Evolutionary conservation across 2,797 vertebrate genomes (phyloP).

Genomic region (Etheostoma perlongum): DNA sequence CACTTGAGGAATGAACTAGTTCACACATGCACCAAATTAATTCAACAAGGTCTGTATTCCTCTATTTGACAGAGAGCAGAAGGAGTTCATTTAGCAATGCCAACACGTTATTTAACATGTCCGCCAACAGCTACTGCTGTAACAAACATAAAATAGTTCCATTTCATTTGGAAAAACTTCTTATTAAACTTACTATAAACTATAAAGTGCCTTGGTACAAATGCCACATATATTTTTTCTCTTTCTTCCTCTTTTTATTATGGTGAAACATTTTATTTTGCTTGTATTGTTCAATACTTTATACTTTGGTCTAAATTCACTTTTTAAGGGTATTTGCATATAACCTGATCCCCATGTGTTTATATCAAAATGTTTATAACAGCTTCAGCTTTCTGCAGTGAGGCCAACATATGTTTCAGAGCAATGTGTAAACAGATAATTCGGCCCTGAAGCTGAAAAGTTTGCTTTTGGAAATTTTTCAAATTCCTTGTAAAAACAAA

Average conservation of each 20-base stretch:
- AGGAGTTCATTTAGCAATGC: neutral
- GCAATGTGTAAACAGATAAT: too few relatives aligned
- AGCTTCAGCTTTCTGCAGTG: too few relatives aligned
- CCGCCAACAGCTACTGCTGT: neutral
- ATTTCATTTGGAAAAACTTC: neutral
- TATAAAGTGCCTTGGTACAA: neutral
- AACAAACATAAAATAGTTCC: neutral
- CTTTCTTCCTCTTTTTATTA: neutral
- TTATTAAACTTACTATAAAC: too few relatives aligned
- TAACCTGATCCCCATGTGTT: too few relatives aligned
- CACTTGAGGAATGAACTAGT: neutral
- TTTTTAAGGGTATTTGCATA: too few relatives aligned
- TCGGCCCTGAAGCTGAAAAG: too few relatives aligned
- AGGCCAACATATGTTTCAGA: too few relatives aligned
- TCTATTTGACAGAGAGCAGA: neutral
- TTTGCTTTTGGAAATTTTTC: too few relatives aligned
- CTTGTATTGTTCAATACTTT: neutral
- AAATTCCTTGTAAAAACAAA: too few relatives aligned
- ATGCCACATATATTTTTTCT: neutral
- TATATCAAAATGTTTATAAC: too few relatives aligned
- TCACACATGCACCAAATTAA: neutral
- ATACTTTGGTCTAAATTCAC: too few relatives aligned
- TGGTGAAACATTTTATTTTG: neutral
- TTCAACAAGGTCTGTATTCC: neutral
- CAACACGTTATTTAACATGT: neutral